Evolutionary conservation across 2,888 invertebrate species (phyloP).

Genomic region (Cylindroiulus punctatus): DNA sequence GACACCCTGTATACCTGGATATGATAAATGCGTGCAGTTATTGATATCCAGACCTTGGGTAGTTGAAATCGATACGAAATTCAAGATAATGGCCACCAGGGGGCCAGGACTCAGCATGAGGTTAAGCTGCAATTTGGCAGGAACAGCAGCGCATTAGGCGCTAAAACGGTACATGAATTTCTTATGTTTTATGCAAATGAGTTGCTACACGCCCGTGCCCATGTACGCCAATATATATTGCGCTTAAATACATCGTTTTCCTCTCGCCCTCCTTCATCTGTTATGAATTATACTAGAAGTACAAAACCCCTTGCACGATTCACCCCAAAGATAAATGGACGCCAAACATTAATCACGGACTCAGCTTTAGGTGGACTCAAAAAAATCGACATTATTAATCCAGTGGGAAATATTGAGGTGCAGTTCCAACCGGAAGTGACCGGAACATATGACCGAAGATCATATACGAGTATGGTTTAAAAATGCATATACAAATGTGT

Average conservation of each 20-base stretch:
- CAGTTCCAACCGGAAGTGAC: not conserved
- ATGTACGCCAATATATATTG: too few relatives aligned
- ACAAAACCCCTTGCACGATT: slow-evolving; percentile 11
- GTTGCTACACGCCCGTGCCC: not conserved
- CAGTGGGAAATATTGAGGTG: not conserved
- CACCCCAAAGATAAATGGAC: not conserved
- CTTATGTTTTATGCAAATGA: slow-evolving; percentile 32
- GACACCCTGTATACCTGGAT: not conserved
- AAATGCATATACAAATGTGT: not conserved
- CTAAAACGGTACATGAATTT: slow-evolving; percentile 34
- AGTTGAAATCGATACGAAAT: not conserved
- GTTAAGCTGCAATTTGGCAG: slow-evolving; percentile 5
- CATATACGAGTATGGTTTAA: not conserved
- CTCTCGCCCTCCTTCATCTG: not conserved
- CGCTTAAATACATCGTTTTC: too few relatives aligned
- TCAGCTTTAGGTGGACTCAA: not conserved
- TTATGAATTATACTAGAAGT: slow-evolving; percentile 7
- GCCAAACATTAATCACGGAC: not conserved
- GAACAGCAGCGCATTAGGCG: not conserved
- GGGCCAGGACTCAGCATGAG: not conserved
- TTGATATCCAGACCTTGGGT: not conserved
- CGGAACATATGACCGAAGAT: not conserved
- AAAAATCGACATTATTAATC: not conserved
- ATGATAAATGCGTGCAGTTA: not conserved
- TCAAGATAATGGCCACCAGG: not conserved